Base-by-base conservation (phyloP, 2,113 vertebrate genomes). In the Hippocampus barbouri region DNA sequence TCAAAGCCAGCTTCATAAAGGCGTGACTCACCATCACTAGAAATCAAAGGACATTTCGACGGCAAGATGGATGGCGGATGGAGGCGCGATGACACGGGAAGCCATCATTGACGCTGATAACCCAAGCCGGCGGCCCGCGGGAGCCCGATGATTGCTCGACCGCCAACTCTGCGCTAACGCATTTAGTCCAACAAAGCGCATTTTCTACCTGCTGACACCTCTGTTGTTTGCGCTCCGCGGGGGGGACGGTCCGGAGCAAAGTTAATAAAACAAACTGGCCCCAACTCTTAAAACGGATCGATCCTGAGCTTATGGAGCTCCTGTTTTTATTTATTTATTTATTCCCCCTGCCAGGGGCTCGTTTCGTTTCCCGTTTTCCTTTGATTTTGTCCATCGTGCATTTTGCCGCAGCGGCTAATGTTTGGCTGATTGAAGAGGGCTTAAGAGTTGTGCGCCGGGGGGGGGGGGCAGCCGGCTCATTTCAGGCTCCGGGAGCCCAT, bases 171-270 rank as follows among this genome's bases (percentile, higher is more conserved):
- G 73, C 83, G 71, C 20, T 85, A 86, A 87, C 71, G 7, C 74
- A 82, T 88, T 90, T 87, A 83, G 80, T 83, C 81, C 66, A 67
- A 85, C 78, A 83, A 84, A 86, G 85, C 84, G 83, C 82, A 81
- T 88, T 89, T 83, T 82, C 69, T 76, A 85, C 84, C 82, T 88
- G 88, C 87, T 90, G 87, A 90, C 85, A 74, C 84, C 72, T 87
- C 78, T 80, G 88, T 87, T 87, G 83, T 89, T 85, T 78, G 83
- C 1, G 76, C 63, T 84, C 83, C 81, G 49, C 43, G 12, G 88
- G 43, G 34, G 34, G 85, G 86, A 90, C 77, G 23, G 73, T 78
- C 86, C 78, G 75, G 75, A 59, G 79, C 72, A 88, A 89, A 88
- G 85, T 86, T 86, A 88, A 89, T 90, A 89, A 89, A 66, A 87